Base-by-base conservation (phyloP, 2,113 vertebrate species). In the Odobenus rosmarus region DNA sequence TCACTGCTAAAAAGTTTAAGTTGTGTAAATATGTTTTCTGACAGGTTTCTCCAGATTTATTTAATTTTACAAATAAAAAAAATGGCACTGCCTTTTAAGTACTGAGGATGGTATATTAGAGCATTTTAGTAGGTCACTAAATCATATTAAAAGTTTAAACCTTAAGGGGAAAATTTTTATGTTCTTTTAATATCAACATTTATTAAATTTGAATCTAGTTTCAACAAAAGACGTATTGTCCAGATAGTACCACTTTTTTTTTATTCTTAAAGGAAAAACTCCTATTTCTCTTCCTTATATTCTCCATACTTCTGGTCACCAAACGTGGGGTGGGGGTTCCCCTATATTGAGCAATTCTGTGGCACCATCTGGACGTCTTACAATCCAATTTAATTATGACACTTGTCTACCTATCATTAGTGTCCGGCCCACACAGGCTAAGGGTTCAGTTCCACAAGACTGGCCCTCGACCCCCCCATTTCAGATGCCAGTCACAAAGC, bases 131-230 rank as follows among this genome's bases (percentile, higher is more conserved):
- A 84, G 15, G 3, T 86, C 91, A 87, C 9, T 96, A 84, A 95
- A 80, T 96, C 93, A 49, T 95, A 96, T 36, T 95, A 91, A 42
- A 96, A 76, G 77, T 96, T 97, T 92, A 96, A 98, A 95, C 39
- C 71, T 31, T 15, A 46, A 53, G 69, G 62, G 86, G 42, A 71
- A 61, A 28, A 92, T 95, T 97, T 92, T 85, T 84, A 64, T 91
- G 31, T 92, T 95, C 49, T 86, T 95, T 93, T 93, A 88, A 36
- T 95, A 61, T 88, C 55, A 90, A 0, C 11, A 0, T 59, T 96
- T 96, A 85, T 55, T 90, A 62, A 92, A 92, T 36, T 84, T 95
- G 61, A 85, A 57, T 96, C 57, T 92, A 46, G 21, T 97, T 97
- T 97, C 79, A 85, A 36, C 23, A 86, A 82, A 79, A 92, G 62